Conservation (phyloP, 1,140 invertebrate species). For the Neelides sp. region DNA sequence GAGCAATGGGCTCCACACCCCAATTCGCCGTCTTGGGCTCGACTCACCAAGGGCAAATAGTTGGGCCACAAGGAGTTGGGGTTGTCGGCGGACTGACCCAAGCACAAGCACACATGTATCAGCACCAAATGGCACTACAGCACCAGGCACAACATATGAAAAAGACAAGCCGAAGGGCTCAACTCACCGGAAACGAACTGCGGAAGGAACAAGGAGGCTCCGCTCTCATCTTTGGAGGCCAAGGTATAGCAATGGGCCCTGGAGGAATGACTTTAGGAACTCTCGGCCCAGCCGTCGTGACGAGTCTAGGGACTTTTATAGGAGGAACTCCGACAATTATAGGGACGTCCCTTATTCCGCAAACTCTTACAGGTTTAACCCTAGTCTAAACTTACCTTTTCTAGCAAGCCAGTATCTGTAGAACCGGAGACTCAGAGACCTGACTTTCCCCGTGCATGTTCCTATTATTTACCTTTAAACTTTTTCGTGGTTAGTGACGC, state of each 20-base stretch:
- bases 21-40: conserved; percentile 8
- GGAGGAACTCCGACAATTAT: conserved; percentile 22
- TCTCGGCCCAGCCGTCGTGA: conserved; percentile 28
- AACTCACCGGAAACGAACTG: conserved; percentile 10
- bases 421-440: conserved; percentile 6
- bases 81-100: conserved; percentile 31
- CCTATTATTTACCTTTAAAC: conserved; percentile 9
- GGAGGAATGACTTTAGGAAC: conserved; percentile 26
- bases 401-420: not conserved
- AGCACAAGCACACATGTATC: conserved; percentile 39
- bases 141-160: conserved; percentile 39
- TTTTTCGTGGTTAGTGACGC: conserved; percentile 32
- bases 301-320: conserved; percentile 29
- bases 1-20: conserved; percentile 9
- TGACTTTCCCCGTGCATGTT: conserved; percentile 10
- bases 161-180: conserved; percentile 36
- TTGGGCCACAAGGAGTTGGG: conserved; percentile 15
- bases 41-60: conserved; percentile 20
- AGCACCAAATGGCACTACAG: conserved; percentile 40
- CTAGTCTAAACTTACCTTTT: conserved; percentile 8
- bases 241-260: conserved; percentile 14
- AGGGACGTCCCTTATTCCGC: conserved; percentile 25
- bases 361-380: conserved; percentile 25
- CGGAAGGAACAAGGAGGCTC: conserved; percentile 14
- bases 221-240: conserved; percentile 26